A percentile compares a stretch with the other conserved stretches of the same genome.
phyloP scores from a whole-genome alignment of 2,888 invertebrate genomes.

The Metacarcinus magister region DNA sequence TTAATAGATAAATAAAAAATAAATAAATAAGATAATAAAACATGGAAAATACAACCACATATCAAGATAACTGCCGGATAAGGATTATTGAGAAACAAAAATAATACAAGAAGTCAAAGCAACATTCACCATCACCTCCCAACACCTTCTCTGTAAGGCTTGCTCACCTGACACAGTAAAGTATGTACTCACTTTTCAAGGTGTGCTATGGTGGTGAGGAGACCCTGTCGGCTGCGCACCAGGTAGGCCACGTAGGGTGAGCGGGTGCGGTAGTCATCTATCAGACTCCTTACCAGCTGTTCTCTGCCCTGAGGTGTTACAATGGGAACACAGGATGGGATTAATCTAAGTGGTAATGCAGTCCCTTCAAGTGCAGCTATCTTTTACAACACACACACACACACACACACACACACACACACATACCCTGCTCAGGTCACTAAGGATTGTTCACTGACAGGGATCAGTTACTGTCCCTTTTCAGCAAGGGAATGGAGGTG shows the following conservation, averaged over 20 bases:
- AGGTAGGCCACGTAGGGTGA: constrained; percentile 93
- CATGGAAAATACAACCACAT: too few relatives aligned
- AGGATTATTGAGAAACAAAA: not conserved
- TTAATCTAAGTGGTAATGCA: not conserved
- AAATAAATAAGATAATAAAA: not conserved
- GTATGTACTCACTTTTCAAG: constrained; percentile 87
- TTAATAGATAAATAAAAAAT: too few relatives aligned
- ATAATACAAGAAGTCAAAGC: not conserved
- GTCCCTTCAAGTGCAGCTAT: not conserved
- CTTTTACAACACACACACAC: not conserved
- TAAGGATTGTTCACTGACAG: too few relatives aligned
- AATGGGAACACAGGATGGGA: not conserved
- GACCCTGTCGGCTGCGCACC: constrained; percentile 91
- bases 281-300: constrained; percentile 90
- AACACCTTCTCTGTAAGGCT: not conserved
- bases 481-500: too few relatives aligned
- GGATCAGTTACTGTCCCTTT: too few relatives aligned
- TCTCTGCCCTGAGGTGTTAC: constrained; percentile 87
- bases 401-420: constrained; percentile 84
- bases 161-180: not conserved
- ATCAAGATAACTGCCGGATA: too few relatives aligned
- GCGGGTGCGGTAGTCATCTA: constrained; percentile 91
- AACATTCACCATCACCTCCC: not conserved
- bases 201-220: constrained; percentile 90
- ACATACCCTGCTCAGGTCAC: too few relatives aligned